Evolutionary conservation across 2,888 invertebrate genomes (phyloP), one percentile per base, ranked within the genome.

Genomic region (Tryphoninae sp.): DNA sequence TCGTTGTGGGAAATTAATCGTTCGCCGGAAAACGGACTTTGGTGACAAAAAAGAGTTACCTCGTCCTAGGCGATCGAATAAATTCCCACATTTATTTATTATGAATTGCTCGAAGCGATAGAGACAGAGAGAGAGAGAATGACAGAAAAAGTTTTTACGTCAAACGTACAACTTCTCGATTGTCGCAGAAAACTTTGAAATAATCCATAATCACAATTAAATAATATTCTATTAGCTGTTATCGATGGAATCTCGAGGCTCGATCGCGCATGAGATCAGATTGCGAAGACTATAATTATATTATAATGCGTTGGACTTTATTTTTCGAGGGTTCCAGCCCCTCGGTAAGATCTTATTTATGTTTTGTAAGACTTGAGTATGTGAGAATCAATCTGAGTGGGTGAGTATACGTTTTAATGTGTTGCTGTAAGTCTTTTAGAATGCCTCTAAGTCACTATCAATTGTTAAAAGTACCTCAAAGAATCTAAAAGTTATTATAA

Each of bases 141-240:
- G 22, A 23, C 13, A 45, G 13, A 45, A 3, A 45, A 7, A 45
- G 49, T 33, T 33, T 33, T 33, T 33, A 33, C 33, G 33, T 33
- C 33, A 45, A 45, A 45, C 45, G 45, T 45, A 13, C 45, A 45
- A 13, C 45, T 45, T 13, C 53, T 22, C 53, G 26, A 45, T 26
- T n/a, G 6, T 33, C 49, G 19, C 68, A 42, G 53, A 42, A 19
- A 40, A 22, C n/a, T 71, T 19, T 8, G 65, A 7, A 53, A 64
- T 33, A 19, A 67, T 53, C 26, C 26, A 61, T 53, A 68, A 73
- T 78, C 78, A 71, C 78, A 71, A 71, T 64, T 19, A 58, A 71
- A 71, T 78, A 45, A 78, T 33, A 68, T 49, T 49, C 53, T 78
- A 78, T 71, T 64, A 53, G 58, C 40, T 16, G 51, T 19, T 33